These are phyloP conservation scores for Zaprionus obscuricornis DNA, from an alignment of 2,888 invertebrate species.

Conservation along the genomic window DNA sequence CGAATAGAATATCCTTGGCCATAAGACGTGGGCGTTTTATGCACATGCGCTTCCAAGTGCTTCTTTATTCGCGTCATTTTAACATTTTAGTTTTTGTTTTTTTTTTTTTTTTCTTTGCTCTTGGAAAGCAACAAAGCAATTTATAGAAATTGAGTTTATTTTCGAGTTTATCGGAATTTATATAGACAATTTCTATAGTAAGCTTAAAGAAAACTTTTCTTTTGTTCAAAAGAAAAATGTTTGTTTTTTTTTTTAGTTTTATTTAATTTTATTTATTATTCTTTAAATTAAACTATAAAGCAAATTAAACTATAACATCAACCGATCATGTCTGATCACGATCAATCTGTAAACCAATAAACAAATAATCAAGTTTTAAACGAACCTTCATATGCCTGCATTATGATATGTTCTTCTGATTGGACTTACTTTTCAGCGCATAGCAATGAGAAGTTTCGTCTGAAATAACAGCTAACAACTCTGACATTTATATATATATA, in stretches of 20 bases:
- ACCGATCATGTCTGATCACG: no score
- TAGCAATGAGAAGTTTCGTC: no score
- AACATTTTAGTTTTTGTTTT: constrained; percentile 20
- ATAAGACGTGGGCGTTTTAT: constrained; percentile 70
- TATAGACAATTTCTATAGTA: constrained; percentile 22
- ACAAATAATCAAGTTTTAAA: no score
- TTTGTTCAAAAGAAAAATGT: neutral
- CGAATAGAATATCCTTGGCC: constrained; percentile 21
- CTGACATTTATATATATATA: no score
- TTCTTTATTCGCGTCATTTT: constrained; percentile 9
- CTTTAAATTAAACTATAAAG: neutral
- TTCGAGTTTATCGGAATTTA: constrained; percentile 49
- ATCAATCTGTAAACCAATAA: no score
- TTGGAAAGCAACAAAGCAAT: constrained; percentile 35
- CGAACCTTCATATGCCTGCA: no score
- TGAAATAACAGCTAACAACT: no score
- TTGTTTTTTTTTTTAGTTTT: no score
- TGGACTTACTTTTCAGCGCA: no score
- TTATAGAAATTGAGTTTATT: constrained; percentile 53
- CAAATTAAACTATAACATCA: no score
- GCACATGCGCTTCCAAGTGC: constrained; percentile 75
- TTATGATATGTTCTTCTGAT: no score
- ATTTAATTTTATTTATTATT: no score
- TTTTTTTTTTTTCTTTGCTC: constrained; percentile 4
- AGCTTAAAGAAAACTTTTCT: neutral